Conservation (phyloP, 1,140 invertebrate species). For the Cyclargus thomasi region DNA sequence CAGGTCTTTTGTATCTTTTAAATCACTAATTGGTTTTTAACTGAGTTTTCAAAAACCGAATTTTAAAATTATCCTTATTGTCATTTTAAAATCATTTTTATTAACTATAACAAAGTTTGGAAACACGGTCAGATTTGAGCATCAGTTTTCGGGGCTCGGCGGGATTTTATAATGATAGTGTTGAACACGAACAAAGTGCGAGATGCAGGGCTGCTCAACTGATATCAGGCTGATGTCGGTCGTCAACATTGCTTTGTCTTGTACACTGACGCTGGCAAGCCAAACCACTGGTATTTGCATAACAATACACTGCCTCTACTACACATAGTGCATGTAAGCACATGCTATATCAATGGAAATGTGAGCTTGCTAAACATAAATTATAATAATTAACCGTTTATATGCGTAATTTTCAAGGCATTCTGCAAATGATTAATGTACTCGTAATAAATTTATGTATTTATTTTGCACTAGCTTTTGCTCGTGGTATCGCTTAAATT, state of each 20-base stretch:
- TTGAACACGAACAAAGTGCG: slow-evolving; percentile 36
- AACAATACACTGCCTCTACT: slow-evolving; percentile 58
- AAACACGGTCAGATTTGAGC: slow-evolving; percentile 7
- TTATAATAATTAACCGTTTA: slow-evolving; percentile 1
- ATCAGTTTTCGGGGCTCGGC: slow-evolving; percentile 2
- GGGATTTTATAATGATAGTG: slow-evolving; percentile 14
- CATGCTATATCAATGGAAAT: slow-evolving; percentile 13
- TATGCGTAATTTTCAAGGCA: slow-evolving; percentile 1
- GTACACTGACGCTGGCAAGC: slow-evolving; percentile 54
- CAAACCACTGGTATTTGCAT: slow-evolving; percentile 64
- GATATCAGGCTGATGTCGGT: slow-evolving; percentile 57
- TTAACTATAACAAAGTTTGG: neutral
- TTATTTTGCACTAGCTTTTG: too few relatives aligned
- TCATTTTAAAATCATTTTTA: too few relatives aligned
- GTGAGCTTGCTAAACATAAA: slow-evolving; percentile 11
- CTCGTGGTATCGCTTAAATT: too few relatives aligned
- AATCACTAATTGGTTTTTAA: too few relatives aligned
- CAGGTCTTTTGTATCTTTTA: too few relatives aligned
- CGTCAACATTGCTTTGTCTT: slow-evolving; percentile 68
- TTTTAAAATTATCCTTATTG: too few relatives aligned
- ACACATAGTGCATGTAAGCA: slow-evolving; percentile 23
- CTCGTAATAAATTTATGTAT: neutral
- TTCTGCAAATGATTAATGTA: neutral
- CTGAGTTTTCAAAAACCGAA: too few relatives aligned
- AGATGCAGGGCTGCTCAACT: slow-evolving; percentile 38